Base-by-base conservation (phyloP, 2,888 invertebrate species). In the Rotaria sp. region DNA sequence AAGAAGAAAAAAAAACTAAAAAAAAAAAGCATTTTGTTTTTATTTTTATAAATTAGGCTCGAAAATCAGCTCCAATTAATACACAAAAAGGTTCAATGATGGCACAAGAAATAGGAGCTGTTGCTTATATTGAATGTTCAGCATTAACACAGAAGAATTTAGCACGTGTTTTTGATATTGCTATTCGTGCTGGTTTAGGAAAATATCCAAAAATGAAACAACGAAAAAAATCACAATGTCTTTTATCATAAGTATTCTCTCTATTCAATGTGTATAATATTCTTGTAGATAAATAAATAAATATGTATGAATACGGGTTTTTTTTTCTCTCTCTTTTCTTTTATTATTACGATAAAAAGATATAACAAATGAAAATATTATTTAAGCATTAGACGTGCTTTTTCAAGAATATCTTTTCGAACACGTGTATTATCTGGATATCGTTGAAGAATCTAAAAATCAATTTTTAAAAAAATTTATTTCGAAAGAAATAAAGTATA, bases 101-200 rank as follows among this genome's bases (percentile, higher is more conserved):
- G 86, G 85, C 85, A 85, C 85, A 86, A 75, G 86, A 86, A 41
- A 86, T 86, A n/a, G 75, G 48, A 15, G 86, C 86, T 45, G 85
- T 85, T 41, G 55, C 85, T 45, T 98, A 97, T 93, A 93, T 97
- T 90, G 98, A 98, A 92, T 98, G 97, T 92, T 97, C 97, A 38
- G 96, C 97, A 89, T 93, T 98, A 88, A 97, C 97, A 90, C 97
- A 97, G 93, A 97, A 97, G 92, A 97, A 97, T 85, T 93, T 98
- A 89, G 98, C 98, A 93, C 96, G 96, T 87, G 99, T 99, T 89
- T 99, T 99, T 92, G 99, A 99, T 92, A 98, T 99, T 93, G 98
- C 99, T 88, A 99, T 99, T 92, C 94, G 91, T 84, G 91, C 98
- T 86, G 98, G 99, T 88, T 94, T 99, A 87, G 96, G 75, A 41